Percentiles rank a stretch among this genome's conserved stretches.
phyloP scores from a whole-genome alignment of 2,888 invertebrate species.

The Mythimna pallens region DNA sequence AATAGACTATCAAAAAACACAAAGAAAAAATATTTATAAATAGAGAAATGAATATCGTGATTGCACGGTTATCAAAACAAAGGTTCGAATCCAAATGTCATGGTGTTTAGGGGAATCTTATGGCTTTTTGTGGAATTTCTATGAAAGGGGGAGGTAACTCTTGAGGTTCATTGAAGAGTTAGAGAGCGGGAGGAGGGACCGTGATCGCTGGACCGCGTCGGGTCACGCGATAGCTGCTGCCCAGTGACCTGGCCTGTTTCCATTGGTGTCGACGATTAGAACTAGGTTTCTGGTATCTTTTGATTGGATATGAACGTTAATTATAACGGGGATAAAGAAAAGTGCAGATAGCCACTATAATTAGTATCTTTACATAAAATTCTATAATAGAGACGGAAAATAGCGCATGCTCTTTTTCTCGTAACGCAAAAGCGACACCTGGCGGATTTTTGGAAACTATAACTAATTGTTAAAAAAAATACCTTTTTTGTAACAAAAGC shows the following conservation, averaged over 20 bases:
- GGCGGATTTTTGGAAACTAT: conserved; percentile 20
- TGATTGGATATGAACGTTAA: neutral
- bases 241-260: conserved; percentile 69
- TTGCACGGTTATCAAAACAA: conserved; percentile 81
- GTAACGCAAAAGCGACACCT: conserved; percentile 25
- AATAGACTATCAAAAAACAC: conserved; percentile 27
- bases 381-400: neutral
- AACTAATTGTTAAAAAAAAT: neutral
- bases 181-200: conserved; percentile 67
- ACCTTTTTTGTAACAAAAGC: neutral
- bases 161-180: conserved; percentile 78
- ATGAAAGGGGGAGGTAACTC: conserved; percentile 70
- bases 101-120: conserved; percentile 61
- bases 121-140: conserved; percentile 66
- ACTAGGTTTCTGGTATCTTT: neutral
- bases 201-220: conserved; percentile 77
- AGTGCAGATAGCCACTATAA: neutral
- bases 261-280: conserved; percentile 66
- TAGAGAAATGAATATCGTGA: conserved; percentile 75
- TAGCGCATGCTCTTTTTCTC: neutral
- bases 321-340: neutral
- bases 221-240: conserved; percentile 83
- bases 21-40: conserved; percentile 45
- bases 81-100: conserved; percentile 49
- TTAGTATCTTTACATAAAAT: neutral